phyloP scores from a whole-genome alignment of 2,113 vertebrate genomes.

The Antechinus flavipes region DNA sequence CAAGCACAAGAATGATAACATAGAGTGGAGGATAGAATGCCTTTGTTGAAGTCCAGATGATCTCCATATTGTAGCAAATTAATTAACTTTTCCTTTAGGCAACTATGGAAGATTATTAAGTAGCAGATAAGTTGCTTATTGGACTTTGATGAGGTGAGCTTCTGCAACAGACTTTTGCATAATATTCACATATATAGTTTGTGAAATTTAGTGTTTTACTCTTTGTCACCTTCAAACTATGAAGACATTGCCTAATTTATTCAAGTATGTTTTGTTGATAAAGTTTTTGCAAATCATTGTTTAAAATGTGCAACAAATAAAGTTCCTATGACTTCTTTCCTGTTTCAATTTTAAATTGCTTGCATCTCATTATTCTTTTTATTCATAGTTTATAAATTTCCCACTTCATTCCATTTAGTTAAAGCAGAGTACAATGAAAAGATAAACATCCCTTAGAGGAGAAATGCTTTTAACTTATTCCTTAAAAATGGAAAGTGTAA shows the following conservation, averaged over 20 bases:
- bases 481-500: neutral
- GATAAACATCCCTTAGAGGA: neutral
- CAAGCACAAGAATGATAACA: neutral
- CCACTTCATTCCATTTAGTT: slow-evolving; percentile 42
- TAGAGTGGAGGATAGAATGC: neutral
- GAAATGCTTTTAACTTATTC: neutral
- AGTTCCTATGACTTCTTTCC: slow-evolving; percentile 15
- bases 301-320: slow-evolving; percentile 15
- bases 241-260: neutral
- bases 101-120: neutral
- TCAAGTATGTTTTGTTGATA: neutral
- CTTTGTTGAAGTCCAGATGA: neutral
- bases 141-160: neutral
- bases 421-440: slow-evolving; percentile 38
- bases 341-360: slow-evolving; percentile 14
- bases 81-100: neutral
- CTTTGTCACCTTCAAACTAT: neutral
- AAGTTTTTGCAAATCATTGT: neutral
- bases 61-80: neutral
- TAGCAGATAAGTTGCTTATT: neutral
- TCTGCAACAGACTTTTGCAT: neutral
- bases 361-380: slow-evolving; percentile 6
- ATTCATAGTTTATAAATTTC: slow-evolving; percentile 23
- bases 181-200: neutral
- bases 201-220: neutral